Conservation (phyloP, 2,797 vertebrate genomes). For the Emys orbicularis region DNA sequence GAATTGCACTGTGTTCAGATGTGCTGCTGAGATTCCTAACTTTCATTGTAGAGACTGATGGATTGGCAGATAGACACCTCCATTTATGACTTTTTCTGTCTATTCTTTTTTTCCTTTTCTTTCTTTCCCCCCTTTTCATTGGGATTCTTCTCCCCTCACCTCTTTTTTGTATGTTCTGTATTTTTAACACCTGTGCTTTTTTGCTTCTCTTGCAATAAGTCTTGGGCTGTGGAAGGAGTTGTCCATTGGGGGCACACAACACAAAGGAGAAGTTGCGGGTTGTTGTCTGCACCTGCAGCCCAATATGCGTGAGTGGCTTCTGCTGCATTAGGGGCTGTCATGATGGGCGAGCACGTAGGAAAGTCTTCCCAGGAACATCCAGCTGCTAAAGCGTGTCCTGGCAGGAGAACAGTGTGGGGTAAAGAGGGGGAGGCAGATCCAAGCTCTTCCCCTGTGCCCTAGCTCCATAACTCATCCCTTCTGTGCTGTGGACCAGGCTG, state of each 20-base stretch:
- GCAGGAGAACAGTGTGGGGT: conserved; percentile 38
- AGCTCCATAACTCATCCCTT: neutral
- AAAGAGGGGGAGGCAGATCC: conserved; percentile 48
- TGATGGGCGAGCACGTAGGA: conserved; percentile 7
- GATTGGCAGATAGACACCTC: neutral
- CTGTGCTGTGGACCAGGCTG: neutral
- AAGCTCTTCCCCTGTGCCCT: neutral
- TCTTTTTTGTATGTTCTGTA: neutral
- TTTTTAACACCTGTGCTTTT: neutral
- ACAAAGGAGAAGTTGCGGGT: neutral
- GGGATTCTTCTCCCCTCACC: neutral
- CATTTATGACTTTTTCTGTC: neutral
- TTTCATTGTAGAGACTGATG: neutral
- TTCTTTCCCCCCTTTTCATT: neutral
- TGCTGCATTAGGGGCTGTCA: neutral
- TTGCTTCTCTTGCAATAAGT: neutral
- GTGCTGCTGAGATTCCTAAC: neutral
- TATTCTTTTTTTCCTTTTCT: neutral
- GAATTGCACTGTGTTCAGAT: conserved; percentile 29
- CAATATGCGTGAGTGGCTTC: conserved; percentile 28
- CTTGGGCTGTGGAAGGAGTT: neutral
- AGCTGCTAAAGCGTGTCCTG: neutral
- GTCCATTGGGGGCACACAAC: neutral
- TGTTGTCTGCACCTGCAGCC: conserved; percentile 39
- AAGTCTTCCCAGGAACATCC: conserved; percentile 69